Conservation (phyloP, 1,140 invertebrate species). For the Aculops lycopersici region DNA sequence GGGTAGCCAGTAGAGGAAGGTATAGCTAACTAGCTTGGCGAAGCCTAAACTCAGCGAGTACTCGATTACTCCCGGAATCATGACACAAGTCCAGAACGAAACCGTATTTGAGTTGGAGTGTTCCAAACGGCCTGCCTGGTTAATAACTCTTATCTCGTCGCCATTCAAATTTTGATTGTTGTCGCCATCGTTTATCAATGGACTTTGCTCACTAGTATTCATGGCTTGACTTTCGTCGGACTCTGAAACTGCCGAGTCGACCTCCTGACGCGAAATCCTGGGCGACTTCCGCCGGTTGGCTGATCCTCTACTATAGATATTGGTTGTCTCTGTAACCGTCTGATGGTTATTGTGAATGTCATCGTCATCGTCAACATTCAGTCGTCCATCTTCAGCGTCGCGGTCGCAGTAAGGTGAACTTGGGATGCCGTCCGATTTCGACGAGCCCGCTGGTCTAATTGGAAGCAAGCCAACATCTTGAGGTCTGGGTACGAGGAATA, state of each 20-base stretch:
- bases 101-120: neutral
- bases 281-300: neutral
- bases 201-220: neutral
- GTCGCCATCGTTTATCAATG: neutral
- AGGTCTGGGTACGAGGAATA: slow-evolving; percentile 36
- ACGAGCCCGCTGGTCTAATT: neutral
- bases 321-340: neutral
- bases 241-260: neutral
- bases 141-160: too few relatives aligned
- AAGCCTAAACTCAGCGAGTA: slow-evolving; percentile 75
- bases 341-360: too few relatives aligned
- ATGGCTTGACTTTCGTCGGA: neutral
- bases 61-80: slow-evolving; percentile 38
- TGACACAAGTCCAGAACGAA: neutral
- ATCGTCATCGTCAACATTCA: too few relatives aligned
- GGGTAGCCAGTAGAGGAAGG: slow-evolving; percentile 80
- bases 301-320: neutral
- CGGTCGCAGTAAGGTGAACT: neutral
- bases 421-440: too few relatives aligned
- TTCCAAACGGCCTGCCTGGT: too few relatives aligned
- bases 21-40: slow-evolving; percentile 76
- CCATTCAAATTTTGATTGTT: neutral
- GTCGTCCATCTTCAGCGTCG: too few relatives aligned
- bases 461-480: neutral
- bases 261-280: neutral